Evolutionary conservation across 2,888 invertebrate species (phyloP).

Genomic region (Stramonita haemastoma): DNA sequence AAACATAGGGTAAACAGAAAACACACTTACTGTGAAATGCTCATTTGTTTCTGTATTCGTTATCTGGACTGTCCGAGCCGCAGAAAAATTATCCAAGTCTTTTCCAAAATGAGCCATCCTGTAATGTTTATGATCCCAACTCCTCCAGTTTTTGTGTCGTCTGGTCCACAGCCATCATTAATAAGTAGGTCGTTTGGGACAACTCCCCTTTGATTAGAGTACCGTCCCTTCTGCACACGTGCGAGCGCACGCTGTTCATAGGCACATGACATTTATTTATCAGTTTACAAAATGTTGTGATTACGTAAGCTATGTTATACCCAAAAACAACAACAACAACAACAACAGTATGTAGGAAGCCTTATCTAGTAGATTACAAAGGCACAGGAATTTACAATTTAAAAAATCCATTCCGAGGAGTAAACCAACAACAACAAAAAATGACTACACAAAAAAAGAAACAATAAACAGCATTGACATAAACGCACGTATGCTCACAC

Average conservation of each 20-base stretch:
- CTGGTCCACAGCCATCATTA: constrained; percentile 29
- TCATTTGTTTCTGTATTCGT: constrained; percentile 67
- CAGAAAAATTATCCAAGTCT: constrained; percentile 67
- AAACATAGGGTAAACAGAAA: not conserved
- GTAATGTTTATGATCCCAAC: not conserved
- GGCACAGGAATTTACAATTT: too few relatives aligned
- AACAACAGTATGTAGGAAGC: not conserved
- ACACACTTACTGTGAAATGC: constrained; percentile 67
- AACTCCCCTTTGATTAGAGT: constrained; percentile 30
- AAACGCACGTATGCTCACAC: not conserved
- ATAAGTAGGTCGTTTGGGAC: constrained; percentile 21
- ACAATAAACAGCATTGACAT: not conserved
- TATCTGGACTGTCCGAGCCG: constrained; percentile 66
- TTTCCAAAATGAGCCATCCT: constrained; percentile 73
- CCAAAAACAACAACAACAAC: not conserved
- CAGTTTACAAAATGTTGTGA: not conserved
- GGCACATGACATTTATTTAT: not conserved
- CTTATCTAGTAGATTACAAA: too few relatives aligned
- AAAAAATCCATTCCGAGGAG: too few relatives aligned
- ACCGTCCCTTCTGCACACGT: not conserved
- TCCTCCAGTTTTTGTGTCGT: not conserved
- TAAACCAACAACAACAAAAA: not conserved
- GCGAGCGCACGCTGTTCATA: not conserved
- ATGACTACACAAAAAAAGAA: not conserved
- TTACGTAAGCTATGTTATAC: not conserved